Conservation (phyloP, 2,113 vertebrate species). For the Calidris pugnax region DNA sequence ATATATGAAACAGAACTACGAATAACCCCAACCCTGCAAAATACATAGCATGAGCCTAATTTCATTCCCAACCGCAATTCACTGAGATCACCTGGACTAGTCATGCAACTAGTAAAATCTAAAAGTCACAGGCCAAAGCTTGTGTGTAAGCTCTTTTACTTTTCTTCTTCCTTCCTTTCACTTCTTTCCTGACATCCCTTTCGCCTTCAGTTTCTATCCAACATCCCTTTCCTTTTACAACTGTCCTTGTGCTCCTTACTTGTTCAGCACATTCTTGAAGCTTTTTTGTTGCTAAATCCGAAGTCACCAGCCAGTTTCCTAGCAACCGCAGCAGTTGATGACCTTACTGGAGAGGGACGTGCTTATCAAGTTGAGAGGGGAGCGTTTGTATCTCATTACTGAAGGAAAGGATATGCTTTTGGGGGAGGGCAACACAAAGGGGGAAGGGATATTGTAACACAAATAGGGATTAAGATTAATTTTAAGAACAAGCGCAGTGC, state of each 20-base stretch:
- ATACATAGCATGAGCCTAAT: neutral
- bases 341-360: neutral
- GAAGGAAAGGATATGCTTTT: neutral
- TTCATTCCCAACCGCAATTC: neutral
- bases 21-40: neutral
- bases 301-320: conserved; percentile 36
- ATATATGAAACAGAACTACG: neutral
- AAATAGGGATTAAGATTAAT: neutral
- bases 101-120: neutral
- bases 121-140: neutral
- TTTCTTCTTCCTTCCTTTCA: neutral
- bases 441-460: neutral
- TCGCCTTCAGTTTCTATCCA: neutral
- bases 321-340: conserved; percentile 58
- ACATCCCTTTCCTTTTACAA: neutral
- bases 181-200: neutral
- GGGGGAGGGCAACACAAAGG: neutral
- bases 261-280: conserved; percentile 38
- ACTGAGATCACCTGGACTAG: neutral
- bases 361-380: conserved; percentile 46
- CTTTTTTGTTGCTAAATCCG: conserved; percentile 23
- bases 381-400: conserved; percentile 10
- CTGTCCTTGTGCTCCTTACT: neutral
- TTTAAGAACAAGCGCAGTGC: neutral
- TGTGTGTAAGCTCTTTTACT: neutral